phyloP scores from a whole-genome alignment of 2,797 vertebrate genomes.

The Picus viridis region DNA sequence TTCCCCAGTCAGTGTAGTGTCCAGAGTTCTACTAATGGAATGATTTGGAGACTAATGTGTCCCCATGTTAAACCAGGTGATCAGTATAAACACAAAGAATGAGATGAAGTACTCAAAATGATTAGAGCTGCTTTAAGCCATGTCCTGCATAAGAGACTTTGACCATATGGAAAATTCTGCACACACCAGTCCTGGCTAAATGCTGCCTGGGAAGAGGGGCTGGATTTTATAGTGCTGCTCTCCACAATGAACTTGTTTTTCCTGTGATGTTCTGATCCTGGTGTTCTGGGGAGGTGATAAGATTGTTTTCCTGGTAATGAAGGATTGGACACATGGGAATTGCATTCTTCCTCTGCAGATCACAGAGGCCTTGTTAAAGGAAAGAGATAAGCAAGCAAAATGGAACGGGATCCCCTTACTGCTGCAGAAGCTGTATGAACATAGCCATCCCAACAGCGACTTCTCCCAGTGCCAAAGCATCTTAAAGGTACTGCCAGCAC shows the following conservation, averaged over 20 bases:
- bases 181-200: not conserved
- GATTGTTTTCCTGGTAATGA: not conserved
- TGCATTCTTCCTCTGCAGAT: slow-evolving; percentile 79
- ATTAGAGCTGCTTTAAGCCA: not conserved
- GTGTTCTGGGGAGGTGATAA: not conserved
- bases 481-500: slow-evolving; percentile 86
- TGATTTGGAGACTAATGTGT: not conserved
- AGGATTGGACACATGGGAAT: not conserved
- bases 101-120: not conserved
- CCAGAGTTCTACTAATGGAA: not conserved
- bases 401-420: slow-evolving; percentile 96
- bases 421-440: slow-evolving; percentile 90
- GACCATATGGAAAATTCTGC: not conserved
- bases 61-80: not conserved
- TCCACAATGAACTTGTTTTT: rapidly evolving
- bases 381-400: slow-evolving; percentile 92
- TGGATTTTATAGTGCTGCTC: not conserved
- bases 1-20: not conserved
- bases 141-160: not conserved
- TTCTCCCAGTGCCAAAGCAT: slow-evolving; percentile 92
- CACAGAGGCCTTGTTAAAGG: slow-evolving; percentile 88
- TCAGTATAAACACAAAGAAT: not conserved
- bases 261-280: not conserved
- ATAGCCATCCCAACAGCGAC: slow-evolving; percentile 95
- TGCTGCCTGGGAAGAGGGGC: not conserved